These are phyloP conservation scores for Argyra leucocephala DNA, from an alignment of 2,888 invertebrate genomes.

Conservation along the genomic window DNA sequence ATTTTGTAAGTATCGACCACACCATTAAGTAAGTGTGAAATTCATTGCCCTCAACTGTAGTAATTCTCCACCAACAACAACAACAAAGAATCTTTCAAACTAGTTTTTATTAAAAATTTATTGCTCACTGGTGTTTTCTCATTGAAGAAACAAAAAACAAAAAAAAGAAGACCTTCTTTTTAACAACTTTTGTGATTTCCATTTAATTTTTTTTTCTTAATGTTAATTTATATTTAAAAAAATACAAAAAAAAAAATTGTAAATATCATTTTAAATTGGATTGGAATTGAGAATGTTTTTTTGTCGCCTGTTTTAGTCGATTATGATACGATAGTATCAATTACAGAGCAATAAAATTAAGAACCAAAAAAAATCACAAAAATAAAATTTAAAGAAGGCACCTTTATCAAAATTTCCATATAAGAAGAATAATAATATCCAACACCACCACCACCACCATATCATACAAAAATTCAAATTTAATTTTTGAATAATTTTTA, in stretches of 20 bases:
- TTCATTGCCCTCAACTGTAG: too few relatives aligned
- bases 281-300: neutral
- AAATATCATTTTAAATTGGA: neutral
- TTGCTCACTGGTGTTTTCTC: neutral
- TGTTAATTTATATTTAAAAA: neutral
- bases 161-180: neutral
- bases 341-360: slow-evolving; percentile 2
- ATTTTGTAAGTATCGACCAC: too few relatives aligned
- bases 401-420: neutral
- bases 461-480: neutral
- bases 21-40: too few relatives aligned
- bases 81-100: neutral
- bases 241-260: neutral
- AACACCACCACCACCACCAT: neutral
- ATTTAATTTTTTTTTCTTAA: neutral
- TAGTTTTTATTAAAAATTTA: neutral
- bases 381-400: neutral
- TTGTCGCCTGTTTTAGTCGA: neutral
- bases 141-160: slow-evolving; percentile 1
- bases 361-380: neutral
- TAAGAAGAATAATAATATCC: neutral
- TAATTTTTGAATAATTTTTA: too few relatives aligned
- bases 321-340: slow-evolving; percentile 3
- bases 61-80: too few relatives aligned
- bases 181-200: neutral